Conservation (phyloP, 2,113 vertebrate genomes). For the Saimiri boliviensis region DNA sequence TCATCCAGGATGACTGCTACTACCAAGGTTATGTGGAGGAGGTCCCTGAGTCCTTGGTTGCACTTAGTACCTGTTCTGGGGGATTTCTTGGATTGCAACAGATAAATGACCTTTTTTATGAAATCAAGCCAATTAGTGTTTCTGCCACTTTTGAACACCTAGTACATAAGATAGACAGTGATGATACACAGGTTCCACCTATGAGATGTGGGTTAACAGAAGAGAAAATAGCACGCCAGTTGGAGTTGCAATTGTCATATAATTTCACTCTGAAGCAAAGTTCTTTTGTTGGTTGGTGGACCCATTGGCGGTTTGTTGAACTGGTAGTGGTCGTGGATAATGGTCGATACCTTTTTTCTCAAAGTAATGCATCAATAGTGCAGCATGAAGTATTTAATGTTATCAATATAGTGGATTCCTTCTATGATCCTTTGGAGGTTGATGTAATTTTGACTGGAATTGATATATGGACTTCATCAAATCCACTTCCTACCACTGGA, state of each 20-base stretch:
- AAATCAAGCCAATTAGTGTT: slow-evolving; percentile 69
- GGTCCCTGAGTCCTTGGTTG: slow-evolving; percentile 64
- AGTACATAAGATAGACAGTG: slow-evolving; percentile 67
- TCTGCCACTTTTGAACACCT: slow-evolving; percentile 70
- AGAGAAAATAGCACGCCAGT: slow-evolving; percentile 45
- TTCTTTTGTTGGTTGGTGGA: slow-evolving; percentile 70
- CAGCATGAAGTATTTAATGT: slow-evolving; percentile 49
- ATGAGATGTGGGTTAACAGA: slow-evolving; percentile 66
- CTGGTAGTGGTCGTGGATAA: slow-evolving; percentile 63
- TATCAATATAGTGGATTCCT: slow-evolving; percentile 57
- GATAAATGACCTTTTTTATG: slow-evolving; percentile 61
- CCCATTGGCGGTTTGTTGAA: slow-evolving; percentile 38
- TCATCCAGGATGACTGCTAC: slow-evolving; percentile 73
- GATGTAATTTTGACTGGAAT: slow-evolving; percentile 66
- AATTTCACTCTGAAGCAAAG: not conserved
- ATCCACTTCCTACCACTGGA: not conserved
- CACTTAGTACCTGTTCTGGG: slow-evolving; percentile 68
- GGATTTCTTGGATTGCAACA: slow-evolving; percentile 70
- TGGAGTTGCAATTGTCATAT: slow-evolving; percentile 34
- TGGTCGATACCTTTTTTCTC: not conserved
- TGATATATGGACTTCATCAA: slow-evolving; percentile 78
- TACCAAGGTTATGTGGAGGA: slow-evolving; percentile 77
- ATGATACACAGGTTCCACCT: fast-evolving
- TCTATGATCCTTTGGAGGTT: slow-evolving; percentile 68
- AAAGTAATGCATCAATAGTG: slow-evolving; percentile 47